phyloP scores from a whole-genome alignment of 1,140 invertebrate genomes.

The Trinorchestia longiramus region DNA sequence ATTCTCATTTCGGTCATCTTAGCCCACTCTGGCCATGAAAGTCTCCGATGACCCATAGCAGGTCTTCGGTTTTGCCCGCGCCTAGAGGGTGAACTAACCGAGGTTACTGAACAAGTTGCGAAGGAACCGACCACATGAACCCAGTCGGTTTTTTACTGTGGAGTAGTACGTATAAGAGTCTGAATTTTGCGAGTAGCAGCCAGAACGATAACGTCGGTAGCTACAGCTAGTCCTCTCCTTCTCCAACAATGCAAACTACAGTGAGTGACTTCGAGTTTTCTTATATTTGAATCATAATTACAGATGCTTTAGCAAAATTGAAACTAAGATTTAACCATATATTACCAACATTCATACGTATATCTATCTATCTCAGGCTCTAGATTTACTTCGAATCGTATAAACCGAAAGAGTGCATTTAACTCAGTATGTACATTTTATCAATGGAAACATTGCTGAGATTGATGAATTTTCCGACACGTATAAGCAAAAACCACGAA shows the following conservation, averaged over 20 bases:
- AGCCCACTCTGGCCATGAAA: neutral
- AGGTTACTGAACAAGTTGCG: constrained; percentile 32
- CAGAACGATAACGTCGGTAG: constrained; percentile 10
- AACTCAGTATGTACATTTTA: no score
- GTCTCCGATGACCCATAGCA: neutral
- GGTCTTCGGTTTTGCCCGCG: neutral
- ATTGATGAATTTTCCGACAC: no score
- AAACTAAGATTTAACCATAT: no score
- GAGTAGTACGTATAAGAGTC: neutral
- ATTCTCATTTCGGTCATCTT: neutral
- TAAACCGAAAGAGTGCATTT: no score
- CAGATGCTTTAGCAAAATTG: neutral
- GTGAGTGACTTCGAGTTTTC: constrained; percentile 14
- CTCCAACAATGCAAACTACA: neutral
- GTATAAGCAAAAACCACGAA: no score
- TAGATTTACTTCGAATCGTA: neutral
- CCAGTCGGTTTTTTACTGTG: neutral
- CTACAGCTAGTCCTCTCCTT: neutral
- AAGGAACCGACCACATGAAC: neutral
- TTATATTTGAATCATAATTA: neutral
- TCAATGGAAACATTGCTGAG: no score
- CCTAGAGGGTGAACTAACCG: neutral
- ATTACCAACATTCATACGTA: no score
- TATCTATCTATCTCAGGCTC: neutral
- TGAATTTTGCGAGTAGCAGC: neutral